Evolutionary conservation across 2,797 vertebrate species (phyloP).

Genomic region (Acrocephalus scirpaceus): DNA sequence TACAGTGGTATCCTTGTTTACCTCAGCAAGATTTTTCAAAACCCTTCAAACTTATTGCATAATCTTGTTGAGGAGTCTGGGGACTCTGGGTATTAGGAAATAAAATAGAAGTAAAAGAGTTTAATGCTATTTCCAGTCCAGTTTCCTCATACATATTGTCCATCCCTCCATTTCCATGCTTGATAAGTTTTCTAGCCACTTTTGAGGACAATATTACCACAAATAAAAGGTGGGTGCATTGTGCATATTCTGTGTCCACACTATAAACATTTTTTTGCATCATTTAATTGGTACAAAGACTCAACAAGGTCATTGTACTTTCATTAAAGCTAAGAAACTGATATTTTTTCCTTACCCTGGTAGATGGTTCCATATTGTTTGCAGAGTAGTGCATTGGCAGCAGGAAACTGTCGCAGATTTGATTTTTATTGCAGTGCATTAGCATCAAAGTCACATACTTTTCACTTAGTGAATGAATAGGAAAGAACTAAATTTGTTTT

Average conservation of each 20-base stretch:
- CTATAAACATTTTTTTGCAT: not conserved
- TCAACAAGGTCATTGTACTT: not conserved
- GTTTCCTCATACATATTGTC: not conserved
- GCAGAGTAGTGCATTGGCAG: not conserved
- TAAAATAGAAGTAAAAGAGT: not conserved
- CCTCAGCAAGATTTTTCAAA: not conserved
- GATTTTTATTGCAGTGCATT: not conserved
- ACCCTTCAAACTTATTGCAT: not conserved
- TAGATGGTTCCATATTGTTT: not conserved
- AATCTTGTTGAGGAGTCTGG: not conserved
- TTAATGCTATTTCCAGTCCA: not conserved
- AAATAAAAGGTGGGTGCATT: not conserved
- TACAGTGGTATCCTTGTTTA: not conserved
- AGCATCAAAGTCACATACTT: not conserved
- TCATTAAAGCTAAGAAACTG: not conserved
- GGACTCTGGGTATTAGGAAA: not conserved
- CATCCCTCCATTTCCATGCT: not conserved
- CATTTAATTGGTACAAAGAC: not conserved
- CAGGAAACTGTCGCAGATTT: not conserved
- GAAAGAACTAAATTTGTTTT: not conserved
- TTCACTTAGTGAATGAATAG: conserved; percentile 3
- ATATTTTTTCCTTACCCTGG: not conserved
- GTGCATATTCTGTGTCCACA: not conserved
- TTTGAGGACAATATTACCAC: not conserved
- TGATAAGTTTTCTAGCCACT: not conserved